Base-by-base conservation (phyloP, 2,797 vertebrate genomes). In the Gymnothorax reevesii region DNA sequence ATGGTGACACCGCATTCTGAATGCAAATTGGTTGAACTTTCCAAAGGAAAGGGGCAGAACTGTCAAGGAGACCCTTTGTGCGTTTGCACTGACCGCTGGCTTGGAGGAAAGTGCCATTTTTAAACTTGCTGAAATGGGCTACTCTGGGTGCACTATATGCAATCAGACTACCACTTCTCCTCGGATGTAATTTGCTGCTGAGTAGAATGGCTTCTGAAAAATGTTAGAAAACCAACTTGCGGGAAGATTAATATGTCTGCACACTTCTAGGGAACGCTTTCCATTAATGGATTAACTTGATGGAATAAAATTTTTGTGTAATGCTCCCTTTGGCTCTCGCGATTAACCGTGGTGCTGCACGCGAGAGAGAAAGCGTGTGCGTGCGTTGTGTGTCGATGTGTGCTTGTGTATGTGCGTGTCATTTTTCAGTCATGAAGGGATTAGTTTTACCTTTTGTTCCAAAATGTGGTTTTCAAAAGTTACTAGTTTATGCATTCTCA, bases 21-120 rank as follows among this genome's bases (percentile, higher is more conserved):
- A 94, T 94, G 93, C 91, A 93, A 94, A 94, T 92, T 85, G 82
- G 87, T 64, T 84, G 75, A 84, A 84, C 83, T 80, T 87, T 84
- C n/a, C 27, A 64, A 87, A 84, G 49, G 49, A 80, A 42, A 80
- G 25, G 86, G 66, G 49, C 83, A 84, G 9, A 82, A 57, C 60
- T 87, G 73, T 84, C 13, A 88, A 85, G 64, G 42, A 22, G 3
- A 82, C 83, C 84, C 92, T 92, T 91, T 91, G 84, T 82, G 82
- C 22, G 25, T 13, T 83, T 86, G 27, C 82, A 83, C 62, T 88
- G 86, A 87, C 86, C 85, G 64, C 85, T 87, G 69, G 66, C 42
- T 57, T 54, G 25, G 83, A 73, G 75, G 85, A 57, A 33, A 69
- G 66, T 7, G 83, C 49, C 3, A 15, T 77, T 77, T 80, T 60